These are phyloP conservation scores for Pavo muticus DNA, from an alignment of 2,113 vertebrate species.

Conservation along the genomic window DNA sequence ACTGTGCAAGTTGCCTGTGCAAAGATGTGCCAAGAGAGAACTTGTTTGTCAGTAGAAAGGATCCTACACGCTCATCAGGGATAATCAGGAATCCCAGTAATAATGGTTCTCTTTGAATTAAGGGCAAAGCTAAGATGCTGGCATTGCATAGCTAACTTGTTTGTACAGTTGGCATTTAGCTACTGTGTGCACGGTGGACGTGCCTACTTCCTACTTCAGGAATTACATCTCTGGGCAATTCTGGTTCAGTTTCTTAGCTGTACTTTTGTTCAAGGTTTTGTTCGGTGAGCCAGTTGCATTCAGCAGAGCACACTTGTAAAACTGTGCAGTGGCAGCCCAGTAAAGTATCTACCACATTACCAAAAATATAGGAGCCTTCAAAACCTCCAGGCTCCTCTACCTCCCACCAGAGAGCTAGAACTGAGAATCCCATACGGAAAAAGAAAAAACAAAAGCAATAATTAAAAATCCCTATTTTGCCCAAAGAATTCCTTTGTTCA, in stretches of 20 bases:
- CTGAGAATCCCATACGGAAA: slow-evolving; percentile 37
- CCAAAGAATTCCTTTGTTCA: slow-evolving; percentile 44
- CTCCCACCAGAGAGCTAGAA: slow-evolving; percentile 21
- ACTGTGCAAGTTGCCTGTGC: background rate
- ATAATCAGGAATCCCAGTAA: background rate
- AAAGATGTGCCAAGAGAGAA: background rate
- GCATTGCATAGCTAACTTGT: background rate
- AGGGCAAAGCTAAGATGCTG: background rate
- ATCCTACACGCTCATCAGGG: background rate
- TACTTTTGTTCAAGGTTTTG: background rate
- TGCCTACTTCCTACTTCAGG: background rate
- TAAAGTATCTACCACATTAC: background rate
- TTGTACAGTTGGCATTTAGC: background rate
- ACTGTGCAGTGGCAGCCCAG: background rate
- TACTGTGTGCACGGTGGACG: background rate
- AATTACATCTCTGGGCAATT: background rate
- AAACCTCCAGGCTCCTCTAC: slow-evolving; percentile 11
- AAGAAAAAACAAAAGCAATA: slow-evolving; percentile 45
- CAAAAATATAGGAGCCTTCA: slow-evolving; percentile 3
- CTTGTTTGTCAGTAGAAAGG: background rate
- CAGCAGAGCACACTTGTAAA: background rate
- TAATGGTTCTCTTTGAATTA: background rate
- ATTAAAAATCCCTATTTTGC: slow-evolving; percentile 53
- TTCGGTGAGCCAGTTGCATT: background rate
- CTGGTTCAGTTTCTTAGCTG: background rate